Evolutionary conservation across 2,888 invertebrate genomes (phyloP), one percentile per base, ranked within the genome.

Genomic region (Trachelus troglodyta): DNA sequence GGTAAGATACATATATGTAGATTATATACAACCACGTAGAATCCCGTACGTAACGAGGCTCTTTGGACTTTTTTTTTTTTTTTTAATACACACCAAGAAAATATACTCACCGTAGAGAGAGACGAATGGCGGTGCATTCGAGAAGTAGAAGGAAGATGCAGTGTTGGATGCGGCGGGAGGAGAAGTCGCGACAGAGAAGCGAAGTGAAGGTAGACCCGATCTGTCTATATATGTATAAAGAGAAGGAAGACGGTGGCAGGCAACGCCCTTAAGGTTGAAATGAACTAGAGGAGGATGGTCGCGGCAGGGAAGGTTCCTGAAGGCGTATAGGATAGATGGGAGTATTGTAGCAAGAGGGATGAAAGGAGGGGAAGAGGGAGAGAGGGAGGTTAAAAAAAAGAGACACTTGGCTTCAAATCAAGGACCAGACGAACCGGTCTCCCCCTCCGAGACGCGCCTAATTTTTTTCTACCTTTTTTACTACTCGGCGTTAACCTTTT

Each of bases 351-450:
- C 69, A 23, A 73, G 74, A 81, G 71, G 75, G 79, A 76, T 69
- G n/a, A 37, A 73, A 77, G 83, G 84, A 85, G 81, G 79, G 77
- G 35, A 35, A 35, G 2, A 35, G 2, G 3, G 11, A 37, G 40
- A 40, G 71, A 35, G 34, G 34, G 74, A 35, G 69, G 33, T 75
- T 82, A 84, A 83, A 85, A 87, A 86, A 85, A 83, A 82, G 35
- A 82, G 83, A 81, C 83, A 84, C 82, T 84, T 83, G 82, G 85
- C 84, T 87, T 86, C 86, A 86, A 88, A 89, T 87, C 88, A 87
- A 88, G 87, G 87, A 87, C 87, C 87, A 86, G 87, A 87, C 85
- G 84, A 88, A 88, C 89, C 89, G 89, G 89, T 88, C 88, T 87
- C 83, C 84, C 83, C 85, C 82, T 31, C 30, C 76, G 78, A 73